A percentile compares a stretch with the other conserved stretches of the same genome.
Evolutionary conservation across 2,113 vertebrate species (phyloP).

Genomic region (Pontoporia blainvillei): DNA sequence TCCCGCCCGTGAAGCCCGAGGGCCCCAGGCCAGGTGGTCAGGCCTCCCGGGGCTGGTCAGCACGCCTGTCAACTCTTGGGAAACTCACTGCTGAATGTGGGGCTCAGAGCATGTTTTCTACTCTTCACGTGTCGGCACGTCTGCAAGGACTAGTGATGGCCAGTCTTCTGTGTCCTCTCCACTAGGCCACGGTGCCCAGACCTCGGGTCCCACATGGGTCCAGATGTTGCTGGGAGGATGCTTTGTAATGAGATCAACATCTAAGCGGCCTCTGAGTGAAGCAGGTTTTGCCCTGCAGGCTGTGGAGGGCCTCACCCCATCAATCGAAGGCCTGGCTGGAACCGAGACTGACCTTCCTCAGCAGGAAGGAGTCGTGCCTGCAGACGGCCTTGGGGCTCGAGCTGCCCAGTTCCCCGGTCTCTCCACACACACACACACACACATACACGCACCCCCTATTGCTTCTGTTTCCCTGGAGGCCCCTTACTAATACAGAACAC

Average conservation of each 20-base stretch:
- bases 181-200: neutral
- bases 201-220: accelerated
- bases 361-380: neutral
- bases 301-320: neutral
- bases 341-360: neutral
- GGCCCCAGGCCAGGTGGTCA: neutral
- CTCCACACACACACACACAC: too few relatives aligned
- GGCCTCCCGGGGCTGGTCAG: neutral
- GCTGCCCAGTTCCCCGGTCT: neutral
- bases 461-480: neutral
- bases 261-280: neutral
- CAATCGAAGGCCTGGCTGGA: neutral
- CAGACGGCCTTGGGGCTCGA: accelerated
- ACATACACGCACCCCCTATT: too few relatives aligned
- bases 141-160: accelerated
- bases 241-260: too few relatives aligned
- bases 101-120: neutral
- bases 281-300: accelerated
- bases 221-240: accelerated
- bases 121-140: accelerated
- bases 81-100: accelerated
- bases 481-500: neutral
- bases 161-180: accelerated
- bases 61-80: accelerated
- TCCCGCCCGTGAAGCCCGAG: neutral